A percentile compares a stretch with the other conserved stretches of the same genome.
These are phyloP conservation scores for Rhopalosiphum padi DNA, from an alignment of 1,140 invertebrate species.

Conservation along the genomic window DNA sequence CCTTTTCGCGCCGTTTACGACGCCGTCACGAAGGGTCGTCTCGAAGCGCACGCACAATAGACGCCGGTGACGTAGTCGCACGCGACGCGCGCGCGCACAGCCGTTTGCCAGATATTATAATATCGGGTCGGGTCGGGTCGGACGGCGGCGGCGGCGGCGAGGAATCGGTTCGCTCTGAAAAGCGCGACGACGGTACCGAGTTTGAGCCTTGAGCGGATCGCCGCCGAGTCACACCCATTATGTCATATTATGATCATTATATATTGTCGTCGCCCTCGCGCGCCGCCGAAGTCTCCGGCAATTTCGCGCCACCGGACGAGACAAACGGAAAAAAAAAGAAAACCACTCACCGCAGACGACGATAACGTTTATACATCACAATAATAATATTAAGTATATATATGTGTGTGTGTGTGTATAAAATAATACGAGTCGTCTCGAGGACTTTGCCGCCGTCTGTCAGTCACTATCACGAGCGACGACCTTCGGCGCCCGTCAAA, in stretches of 20 bases:
- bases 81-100: background rate
- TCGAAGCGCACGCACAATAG: background rate
- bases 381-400: no score
- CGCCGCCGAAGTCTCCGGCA: background rate
- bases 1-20: background rate
- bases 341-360: background rate
- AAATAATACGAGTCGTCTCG: background rate
- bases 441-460: slow-evolving; percentile 26
- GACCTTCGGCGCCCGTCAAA: slow-evolving; percentile 8
- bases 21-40: background rate
- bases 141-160: no score
- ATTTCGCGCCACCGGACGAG: background rate
- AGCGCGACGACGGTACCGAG: background rate
- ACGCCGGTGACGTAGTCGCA: background rate
- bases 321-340: background rate
- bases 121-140: background rate
- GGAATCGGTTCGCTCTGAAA: background rate
- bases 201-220: background rate
- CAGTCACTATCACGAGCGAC: background rate
- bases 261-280: no score
- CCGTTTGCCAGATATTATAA: no score
- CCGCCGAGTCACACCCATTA: background rate
- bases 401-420: no score
- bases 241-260: background rate
- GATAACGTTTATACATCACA: background rate